A percentile compares a stretch with the other conserved stretches of the same genome.
Evolutionary conservation across 2,888 invertebrate genomes (phyloP).

Genomic region (Aradus depressus): DNA sequence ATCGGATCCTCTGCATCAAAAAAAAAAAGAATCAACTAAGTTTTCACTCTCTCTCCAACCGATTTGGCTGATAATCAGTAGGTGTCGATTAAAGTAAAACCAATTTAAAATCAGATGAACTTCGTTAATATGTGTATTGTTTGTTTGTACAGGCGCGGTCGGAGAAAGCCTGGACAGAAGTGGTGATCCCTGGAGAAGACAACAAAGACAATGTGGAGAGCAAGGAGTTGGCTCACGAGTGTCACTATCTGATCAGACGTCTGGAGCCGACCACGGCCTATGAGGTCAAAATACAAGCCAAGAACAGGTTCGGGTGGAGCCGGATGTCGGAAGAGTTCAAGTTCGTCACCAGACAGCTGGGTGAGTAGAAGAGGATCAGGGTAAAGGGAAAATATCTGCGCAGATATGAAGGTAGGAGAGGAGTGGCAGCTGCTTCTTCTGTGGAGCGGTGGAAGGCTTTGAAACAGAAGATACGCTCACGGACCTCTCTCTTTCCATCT

Average conservation of each 20-base stretch:
- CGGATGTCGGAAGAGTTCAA: constrained; percentile 48
- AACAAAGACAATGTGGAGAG: too few relatives aligned
- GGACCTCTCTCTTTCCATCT: too few relatives aligned
- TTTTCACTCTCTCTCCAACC: background rate
- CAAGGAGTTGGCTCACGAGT: constrained; percentile 45
- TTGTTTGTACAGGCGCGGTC: too few relatives aligned
- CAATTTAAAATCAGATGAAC: too few relatives aligned
- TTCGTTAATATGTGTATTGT: background rate
- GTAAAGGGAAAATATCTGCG: too few relatives aligned
- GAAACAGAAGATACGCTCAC: too few relatives aligned
- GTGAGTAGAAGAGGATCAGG: constrained; percentile 41
- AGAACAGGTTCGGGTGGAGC: constrained; percentile 54
- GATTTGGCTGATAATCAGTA: too few relatives aligned
- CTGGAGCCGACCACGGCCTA: constrained; percentile 52
- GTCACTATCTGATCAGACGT: constrained; percentile 51
- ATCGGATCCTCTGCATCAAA: background rate
- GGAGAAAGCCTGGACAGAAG: constrained; percentile 39
- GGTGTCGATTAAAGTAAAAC: too few relatives aligned
- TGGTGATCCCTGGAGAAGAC: constrained; percentile 44
- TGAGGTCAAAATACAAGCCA: constrained; percentile 52
- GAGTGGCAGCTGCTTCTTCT: too few relatives aligned
- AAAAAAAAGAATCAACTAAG: background rate
- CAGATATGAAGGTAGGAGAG: too few relatives aligned
- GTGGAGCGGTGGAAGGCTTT: too few relatives aligned
- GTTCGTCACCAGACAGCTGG: constrained; percentile 51